phyloP scores from a whole-genome alignment of 2,888 invertebrate genomes.

The Osedax frankpressi region DNA sequence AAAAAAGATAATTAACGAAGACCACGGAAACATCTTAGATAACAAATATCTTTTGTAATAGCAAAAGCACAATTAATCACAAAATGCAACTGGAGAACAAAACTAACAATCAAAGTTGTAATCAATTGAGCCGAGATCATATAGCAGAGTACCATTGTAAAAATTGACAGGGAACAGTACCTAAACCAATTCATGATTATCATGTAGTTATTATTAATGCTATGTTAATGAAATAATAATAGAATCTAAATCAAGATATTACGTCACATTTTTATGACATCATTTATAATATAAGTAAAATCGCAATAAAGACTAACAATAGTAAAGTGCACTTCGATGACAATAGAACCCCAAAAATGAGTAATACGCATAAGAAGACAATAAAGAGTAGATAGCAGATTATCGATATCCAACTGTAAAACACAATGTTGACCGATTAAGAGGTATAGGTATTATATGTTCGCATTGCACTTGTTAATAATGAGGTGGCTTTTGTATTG shows the following conservation, averaged over 20 bases:
- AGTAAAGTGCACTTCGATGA: not conserved
- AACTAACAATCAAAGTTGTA: not conserved
- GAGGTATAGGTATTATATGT: not conserved
- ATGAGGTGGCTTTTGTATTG: too few species aligned
- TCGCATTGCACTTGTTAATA: too few species aligned
- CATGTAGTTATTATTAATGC: not conserved
- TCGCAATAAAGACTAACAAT: not conserved
- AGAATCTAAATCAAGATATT: not conserved
- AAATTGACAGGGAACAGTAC: not conserved
- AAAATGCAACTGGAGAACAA: too few species aligned
- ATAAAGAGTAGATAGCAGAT: not conserved
- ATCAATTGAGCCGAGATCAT: not conserved
- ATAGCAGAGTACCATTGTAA: not conserved
- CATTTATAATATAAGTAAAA: too few species aligned
- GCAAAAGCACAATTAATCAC: too few species aligned
- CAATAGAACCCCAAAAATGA: not conserved
- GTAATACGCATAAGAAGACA: not conserved
- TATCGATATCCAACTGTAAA: not conserved
- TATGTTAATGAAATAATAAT: not conserved
- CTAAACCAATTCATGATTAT: not conserved
- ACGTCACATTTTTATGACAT: not conserved
- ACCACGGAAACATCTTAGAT: too few species aligned
- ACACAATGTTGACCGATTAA: too few species aligned
- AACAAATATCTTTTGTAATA: too few species aligned
- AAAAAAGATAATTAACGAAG: too few species aligned